Base-by-base conservation (phyloP, 2,113 vertebrate species). In the Eolophus roseicapilla region DNA sequence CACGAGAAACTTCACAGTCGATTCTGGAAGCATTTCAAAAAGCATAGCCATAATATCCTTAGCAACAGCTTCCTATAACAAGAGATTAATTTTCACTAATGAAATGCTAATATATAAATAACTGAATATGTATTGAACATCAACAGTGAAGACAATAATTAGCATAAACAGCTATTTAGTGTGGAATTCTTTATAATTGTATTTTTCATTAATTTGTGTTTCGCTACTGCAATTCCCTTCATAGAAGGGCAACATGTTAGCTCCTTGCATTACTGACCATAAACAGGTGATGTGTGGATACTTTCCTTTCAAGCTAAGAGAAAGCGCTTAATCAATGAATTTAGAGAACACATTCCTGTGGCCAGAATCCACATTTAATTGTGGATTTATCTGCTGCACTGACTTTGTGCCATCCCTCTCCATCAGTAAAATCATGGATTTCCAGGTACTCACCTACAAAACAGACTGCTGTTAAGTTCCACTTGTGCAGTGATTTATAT, bases 91-190 rank as follows among this genome's bases (percentile, higher is more conserved):
- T 95, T 93, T 75, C 62, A 70, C 44, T 87, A 82, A 86, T 37
- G 23, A 93, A 93, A 74, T 88, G 67, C 53, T 88, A 95, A 87
- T 65, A 60, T 15, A 78, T 55, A 95, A 94, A 62, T 70, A 86
- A 68, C 27, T 68, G 80, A 85, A 57, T 92, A 89, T 76, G 84
- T 89, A 86, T 53, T 50, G 25, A 88, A 52, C 28, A 57, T 83
- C 62, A 94, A 75, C 35, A 60, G 16, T 23, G 49, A 89, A 82
- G 47, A 47, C 57, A 63, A 92, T 76, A 91, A 88, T 71, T 1
- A 59, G 23, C 9, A 8, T 33, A 70, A 88, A 76, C 39, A 83
- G 46, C 17, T 73, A 67, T 46, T 89, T 39, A 52, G 25, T 27
- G 53, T 1, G 0, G 37, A 63, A 77, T 68, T 52, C 29, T 63